These are phyloP conservation scores for Stichodactyla mertensii DNA, from an alignment of 64 coral and sea anemone species.

Conservation along the genomic window DNA sequence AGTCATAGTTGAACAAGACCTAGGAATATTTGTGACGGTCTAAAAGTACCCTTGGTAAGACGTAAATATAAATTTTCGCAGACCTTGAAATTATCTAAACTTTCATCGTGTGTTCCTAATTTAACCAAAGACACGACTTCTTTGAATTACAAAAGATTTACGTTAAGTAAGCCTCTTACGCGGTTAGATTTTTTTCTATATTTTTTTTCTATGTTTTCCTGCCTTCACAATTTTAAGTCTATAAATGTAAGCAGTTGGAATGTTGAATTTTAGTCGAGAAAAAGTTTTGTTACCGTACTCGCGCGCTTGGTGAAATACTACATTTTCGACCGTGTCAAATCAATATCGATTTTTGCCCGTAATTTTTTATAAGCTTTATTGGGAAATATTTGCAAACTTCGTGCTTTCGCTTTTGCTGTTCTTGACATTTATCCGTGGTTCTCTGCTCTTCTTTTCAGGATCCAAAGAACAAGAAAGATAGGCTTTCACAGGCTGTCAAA, in stretches of 20 bases:
- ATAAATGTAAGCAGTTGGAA: conserved; percentile 11
- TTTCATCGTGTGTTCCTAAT: conserved; percentile 22
- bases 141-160: conserved; percentile 26
- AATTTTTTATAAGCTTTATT: conserved; percentile 31
- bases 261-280: not conserved
- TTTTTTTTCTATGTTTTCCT: conserved; percentile 13
- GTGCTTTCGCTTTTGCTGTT: conserved; percentile 18
- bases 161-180: conserved; percentile 23
- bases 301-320: conserved; percentile 17
- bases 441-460: conserved; percentile 21
- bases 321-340: conserved; percentile 18
- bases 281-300: conserved; percentile 1
- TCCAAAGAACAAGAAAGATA: not conserved
- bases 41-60: not conserved
- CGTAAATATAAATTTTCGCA: conserved; percentile 17
- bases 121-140: conserved; percentile 22
- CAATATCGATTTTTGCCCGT: conserved; percentile 23
- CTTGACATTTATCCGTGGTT: not conserved
- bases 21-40: not conserved
- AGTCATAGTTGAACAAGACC: not conserved
- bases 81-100: conserved; percentile 21
- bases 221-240: not conserved
- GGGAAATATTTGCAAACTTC: conserved; percentile 19
- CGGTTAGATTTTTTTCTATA: not conserved
- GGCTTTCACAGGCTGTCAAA: conserved; percentile 24